phyloP scores from a whole-genome alignment of 2,888 invertebrate genomes.

The Sphaeridia pumilis region DNA sequence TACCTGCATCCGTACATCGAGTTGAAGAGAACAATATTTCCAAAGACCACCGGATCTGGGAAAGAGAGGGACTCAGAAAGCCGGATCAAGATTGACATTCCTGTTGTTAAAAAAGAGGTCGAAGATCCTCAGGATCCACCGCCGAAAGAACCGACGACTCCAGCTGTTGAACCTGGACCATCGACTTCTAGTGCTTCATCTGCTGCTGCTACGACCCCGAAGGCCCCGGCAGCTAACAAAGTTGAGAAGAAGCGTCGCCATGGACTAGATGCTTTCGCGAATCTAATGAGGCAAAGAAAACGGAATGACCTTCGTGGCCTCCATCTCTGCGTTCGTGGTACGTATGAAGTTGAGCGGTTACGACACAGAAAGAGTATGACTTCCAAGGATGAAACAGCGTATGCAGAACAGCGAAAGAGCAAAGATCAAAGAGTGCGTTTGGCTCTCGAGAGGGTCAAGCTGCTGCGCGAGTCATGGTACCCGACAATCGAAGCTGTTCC shows the following conservation, averaged over 20 bases:
- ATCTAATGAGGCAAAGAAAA: constrained; percentile 12
- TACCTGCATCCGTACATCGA: constrained; percentile 18
- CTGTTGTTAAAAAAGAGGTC: constrained; percentile 6
- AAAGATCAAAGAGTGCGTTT: constrained; percentile 6
- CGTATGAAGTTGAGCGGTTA: constrained; percentile 11
- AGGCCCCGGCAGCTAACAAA: constrained; percentile 3
- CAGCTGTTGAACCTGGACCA: background rate
- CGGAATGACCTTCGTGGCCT: constrained; percentile 7
- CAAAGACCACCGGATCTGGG: constrained; percentile 6
- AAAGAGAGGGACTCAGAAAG: constrained; percentile 11
- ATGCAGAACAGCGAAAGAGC: background rate
- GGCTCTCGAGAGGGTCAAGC: constrained; percentile 17
- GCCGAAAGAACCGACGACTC: background rate
- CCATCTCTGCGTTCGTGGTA: constrained; percentile 5
- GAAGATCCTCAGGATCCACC: constrained; percentile 9
- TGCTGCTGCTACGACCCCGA: background rate
- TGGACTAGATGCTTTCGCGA: constrained; percentile 19
- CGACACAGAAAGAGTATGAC: constrained; percentile 2
- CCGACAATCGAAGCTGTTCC: background rate
- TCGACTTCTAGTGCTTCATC: background rate
- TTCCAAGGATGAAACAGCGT: constrained; percentile 3
- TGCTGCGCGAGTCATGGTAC: constrained; percentile 18
- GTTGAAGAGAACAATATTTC: constrained; percentile 9
- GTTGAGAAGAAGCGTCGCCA: constrained; percentile 8
- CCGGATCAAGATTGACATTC: constrained; percentile 3